A percentile compares a stretch with the other conserved stretches of the same genome.
phyloP scores from a whole-genome alignment of 2,888 invertebrate species.

The Helleia helle region DNA sequence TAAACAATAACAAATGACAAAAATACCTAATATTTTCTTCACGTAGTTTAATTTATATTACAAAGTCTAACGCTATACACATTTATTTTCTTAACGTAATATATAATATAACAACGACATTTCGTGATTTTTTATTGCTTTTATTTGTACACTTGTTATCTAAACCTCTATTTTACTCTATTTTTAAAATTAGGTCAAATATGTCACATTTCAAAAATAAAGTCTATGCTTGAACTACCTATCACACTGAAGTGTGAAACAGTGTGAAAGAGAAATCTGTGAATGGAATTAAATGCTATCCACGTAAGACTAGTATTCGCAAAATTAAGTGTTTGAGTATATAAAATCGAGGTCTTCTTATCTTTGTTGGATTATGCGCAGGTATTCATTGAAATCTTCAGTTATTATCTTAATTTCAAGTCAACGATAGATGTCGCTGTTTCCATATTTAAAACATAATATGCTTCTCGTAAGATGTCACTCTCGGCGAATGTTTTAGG shows the following conservation, averaged over 20 bases:
- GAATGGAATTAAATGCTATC: conserved; percentile 2
- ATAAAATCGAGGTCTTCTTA: background rate
- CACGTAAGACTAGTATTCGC: background rate
- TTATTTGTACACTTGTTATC: no score
- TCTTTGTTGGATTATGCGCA: conserved; percentile 6
- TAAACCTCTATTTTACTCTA: no score
- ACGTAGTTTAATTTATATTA: no score
- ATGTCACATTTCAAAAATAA: conserved; percentile 2
- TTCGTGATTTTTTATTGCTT: no score
- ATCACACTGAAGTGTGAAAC: conserved; percentile 1
- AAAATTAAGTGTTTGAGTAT: background rate
- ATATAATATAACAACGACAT: no score
- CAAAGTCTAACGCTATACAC: background rate
- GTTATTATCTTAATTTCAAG: background rate
- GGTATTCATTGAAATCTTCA: background rate
- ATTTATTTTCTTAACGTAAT: no score
- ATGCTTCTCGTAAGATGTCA: no score
- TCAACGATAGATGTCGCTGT: conserved; percentile 4
- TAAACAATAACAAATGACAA: conserved; percentile 6
- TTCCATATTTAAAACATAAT: no score
- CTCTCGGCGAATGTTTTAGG: no score
- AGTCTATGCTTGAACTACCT: background rate
- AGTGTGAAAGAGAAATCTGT: no score
- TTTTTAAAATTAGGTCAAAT: conserved; percentile 2
- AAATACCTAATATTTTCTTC: no score